Evolutionary conservation across 2,113 vertebrate genomes (phyloP), one percentile per base, ranked within the genome.

Genomic region (Trachemys scripta): DNA sequence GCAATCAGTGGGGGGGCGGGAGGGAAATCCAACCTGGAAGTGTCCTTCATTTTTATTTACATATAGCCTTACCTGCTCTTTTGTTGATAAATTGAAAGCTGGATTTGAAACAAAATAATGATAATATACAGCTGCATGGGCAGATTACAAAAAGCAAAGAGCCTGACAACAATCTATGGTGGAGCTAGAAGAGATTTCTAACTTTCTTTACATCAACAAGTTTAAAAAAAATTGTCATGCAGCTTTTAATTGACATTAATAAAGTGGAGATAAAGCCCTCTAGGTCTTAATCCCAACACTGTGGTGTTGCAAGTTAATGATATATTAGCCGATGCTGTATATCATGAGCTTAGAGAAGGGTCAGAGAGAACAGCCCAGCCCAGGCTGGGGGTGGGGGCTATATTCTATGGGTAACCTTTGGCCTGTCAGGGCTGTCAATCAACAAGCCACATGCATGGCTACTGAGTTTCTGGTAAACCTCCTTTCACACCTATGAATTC

Each of bases 161-260:
- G 93, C 78, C 90, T 91, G 92, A 97, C 89, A 96, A 97, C 95
- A 91, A 97, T 97, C 97, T 97, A 90, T 93, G 83, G 75, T 89
- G 84, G 53, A 87, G 5, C 82, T 91, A 1, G 82, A 95, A 97
- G 88, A 94, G 88, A 50, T 82, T 95, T 87, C 93, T 89, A 97
- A 95, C 96, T 97, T 93, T 92, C 97, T 95, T 97, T 93, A 93
- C 88, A 95, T 95, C 96, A 97, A 96, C 82, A 97, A 98, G 94
- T 97, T 95, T 94, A 92, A 90, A 94, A 94, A 92, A 94, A 97
- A 96, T 92, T 93, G 95, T 93, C 96, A 95, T 1, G 1, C 90
- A 95, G 95, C 92, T 97, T 97, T 97, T 98, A 98, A 98, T 98
- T 98, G 96, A 97, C 90, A 94, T 97, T 98, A 97, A 97, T 96